phyloP scores from a whole-genome alignment of 2,888 invertebrate genomes.

The Drepana falcataria region DNA sequence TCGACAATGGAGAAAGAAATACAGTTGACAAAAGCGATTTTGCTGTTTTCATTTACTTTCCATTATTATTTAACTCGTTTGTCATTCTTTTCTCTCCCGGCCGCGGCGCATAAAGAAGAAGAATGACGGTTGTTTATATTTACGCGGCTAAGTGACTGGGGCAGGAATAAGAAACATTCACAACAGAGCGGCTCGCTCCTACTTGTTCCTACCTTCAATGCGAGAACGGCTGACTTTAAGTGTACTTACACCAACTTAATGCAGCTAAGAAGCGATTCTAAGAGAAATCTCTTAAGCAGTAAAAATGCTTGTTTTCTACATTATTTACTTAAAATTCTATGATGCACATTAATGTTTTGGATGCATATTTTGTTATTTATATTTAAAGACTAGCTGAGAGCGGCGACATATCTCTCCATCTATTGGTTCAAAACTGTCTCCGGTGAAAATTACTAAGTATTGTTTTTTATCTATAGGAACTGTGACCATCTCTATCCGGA shows the following conservation, averaged over 20 bases:
- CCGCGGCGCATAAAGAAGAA: slow-evolving; percentile 62
- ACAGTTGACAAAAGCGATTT: slow-evolving; percentile 70
- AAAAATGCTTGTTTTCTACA: background rate
- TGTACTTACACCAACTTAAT: background rate
- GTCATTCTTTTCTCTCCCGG: slow-evolving; percentile 68
- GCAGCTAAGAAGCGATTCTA: background rate
- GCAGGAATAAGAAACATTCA: slow-evolving; percentile 53
- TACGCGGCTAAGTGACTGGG: slow-evolving; percentile 62
- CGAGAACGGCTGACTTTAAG: background rate
- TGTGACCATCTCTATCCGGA: no score
- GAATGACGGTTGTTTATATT: slow-evolving; percentile 68
- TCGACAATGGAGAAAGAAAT: slow-evolving; percentile 52
- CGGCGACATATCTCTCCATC: no score
- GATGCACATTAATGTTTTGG: no score
- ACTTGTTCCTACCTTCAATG: slow-evolving; percentile 24
- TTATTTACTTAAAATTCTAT: no score
- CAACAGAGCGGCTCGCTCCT: slow-evolving; percentile 39
- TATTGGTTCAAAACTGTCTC: no score
- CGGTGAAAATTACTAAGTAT: no score
- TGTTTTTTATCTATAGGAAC: no score
- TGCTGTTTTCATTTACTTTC: slow-evolving; percentile 74
- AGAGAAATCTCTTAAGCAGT: background rate
- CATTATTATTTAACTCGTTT: slow-evolving; percentile 74
- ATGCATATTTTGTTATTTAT: no score
- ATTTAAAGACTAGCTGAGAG: no score